Evolutionary conservation across 1,140 invertebrate species (phyloP), one percentile per base, ranked within the genome.

Genomic region (Aphis gossypii): DNA sequence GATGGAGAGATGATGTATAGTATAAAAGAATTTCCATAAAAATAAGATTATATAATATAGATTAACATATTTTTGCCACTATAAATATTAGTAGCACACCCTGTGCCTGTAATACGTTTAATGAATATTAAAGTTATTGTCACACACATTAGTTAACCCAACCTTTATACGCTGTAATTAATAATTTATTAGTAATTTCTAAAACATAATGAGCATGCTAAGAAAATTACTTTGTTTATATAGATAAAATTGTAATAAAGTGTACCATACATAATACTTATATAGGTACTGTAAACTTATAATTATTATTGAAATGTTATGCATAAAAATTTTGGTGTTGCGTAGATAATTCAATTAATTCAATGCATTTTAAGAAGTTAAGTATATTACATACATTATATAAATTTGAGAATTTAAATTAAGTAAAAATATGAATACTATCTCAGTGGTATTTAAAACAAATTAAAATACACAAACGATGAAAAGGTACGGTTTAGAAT

Each of bases 301-400:
- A 76, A 76, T 76, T 76, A 76, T 76, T 76, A 76, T 76, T 76
- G 60, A 76, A 76, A 76, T 76, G n/a, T 76, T 76, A 20, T 76
- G 30, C n/a, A n/a, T 76, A 76, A 76, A 76, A 76, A 76, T 76
- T 4, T 76, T 30, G 30, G 60, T 76, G 60, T 76, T n/a, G 30
- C 14, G 60, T 76, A 68, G 60, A 14, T 68, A 76, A 76, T 76
- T n/a, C 18, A 76, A 76, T 76, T n/a, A 18, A 76, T 76, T 76
- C 14, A 76, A n/a, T 76, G 60, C 1, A 76, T 76, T 68, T 30
- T 68, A 68, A 68, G 60, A n/a, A n/a, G 60, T 2, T n/a, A n/a
- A 60, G 30, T n/a, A 30, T 68, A 76, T 76, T 76, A 68, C n/a
- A 76, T 60, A 30, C 30, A 60, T 30, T 60, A 30, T 60, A 30